Base-by-base conservation (phyloP, 2,797 vertebrate genomes). In the Delichon dasypus region DNA sequence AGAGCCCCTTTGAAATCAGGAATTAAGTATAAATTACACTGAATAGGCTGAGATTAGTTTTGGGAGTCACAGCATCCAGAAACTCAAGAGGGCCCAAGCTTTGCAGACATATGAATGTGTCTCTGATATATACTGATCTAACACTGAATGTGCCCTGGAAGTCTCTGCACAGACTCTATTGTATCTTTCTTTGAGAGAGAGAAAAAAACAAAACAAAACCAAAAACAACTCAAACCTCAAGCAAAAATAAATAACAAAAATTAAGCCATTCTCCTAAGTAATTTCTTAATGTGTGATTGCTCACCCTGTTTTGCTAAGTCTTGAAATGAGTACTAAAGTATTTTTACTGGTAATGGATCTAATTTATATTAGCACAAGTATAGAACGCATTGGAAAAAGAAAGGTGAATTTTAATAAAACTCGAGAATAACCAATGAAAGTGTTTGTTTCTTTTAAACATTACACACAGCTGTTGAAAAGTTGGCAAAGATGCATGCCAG, bases 401-500 rank as follows among this genome's bases (percentile, higher is more conserved):
- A 86, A 42, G 32, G 20, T 26, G n/a, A 62, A 67, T 84, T 96
- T 97, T 82, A 93, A 93, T 96, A 96, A 96, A 97, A 94, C 29
- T 88, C 88, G 94, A 93, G 81, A 93, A 95, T 94, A 97, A 84
- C 30, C 83, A 82, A 71, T 4, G 23, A 96, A 85, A 57, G 17
- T 16, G 16, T 96, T 98, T 96, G 77, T 83, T 97, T 97, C 84
- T 95, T 93, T 97, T 88, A 95, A 94, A 95, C 85, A 88, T 93
- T 92, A 80, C 75, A 57, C 89, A 92, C 97, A 97, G 96, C 90
- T 98, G 96, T 92, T 97, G 72, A 60, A 91, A 90, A 89, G 75
- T 62, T 98, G 97, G 97, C 96, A 97, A 90, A 95, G 75, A 96
- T 82, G 57, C 25, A n/a, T 95, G 95, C 96, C 96, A 97, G 94